Percentiles rank a stretch among this genome's conserved stretches.
Evolutionary conservation across 1,140 invertebrate genomes (phyloP).

Genomic region (Galleria mellonella): DNA sequence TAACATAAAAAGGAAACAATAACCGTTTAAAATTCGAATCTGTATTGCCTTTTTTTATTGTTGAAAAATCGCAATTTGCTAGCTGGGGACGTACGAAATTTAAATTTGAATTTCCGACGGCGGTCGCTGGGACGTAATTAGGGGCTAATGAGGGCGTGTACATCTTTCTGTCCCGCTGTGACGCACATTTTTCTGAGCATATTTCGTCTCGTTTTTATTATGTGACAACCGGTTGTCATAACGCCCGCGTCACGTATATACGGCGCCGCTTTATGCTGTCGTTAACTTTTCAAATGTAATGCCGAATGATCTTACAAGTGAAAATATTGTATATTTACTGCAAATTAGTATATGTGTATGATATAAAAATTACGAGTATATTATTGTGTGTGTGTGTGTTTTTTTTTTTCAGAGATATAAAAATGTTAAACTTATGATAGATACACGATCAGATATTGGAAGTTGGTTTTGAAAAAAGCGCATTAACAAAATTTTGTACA

Average conservation of each 20-base stretch:
- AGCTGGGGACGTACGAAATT: slow-evolving; percentile 50
- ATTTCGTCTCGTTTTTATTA: slow-evolving; percentile 48
- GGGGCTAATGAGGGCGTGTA: slow-evolving; percentile 59
- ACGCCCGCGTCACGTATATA: slow-evolving; percentile 11
- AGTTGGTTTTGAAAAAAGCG: too few species aligned
- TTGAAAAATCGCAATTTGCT: slow-evolving; percentile 58
- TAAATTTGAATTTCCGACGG: slow-evolving; percentile 60
- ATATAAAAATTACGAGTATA: neutral
- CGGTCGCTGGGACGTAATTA: slow-evolving; percentile 52
- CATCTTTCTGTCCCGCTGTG: slow-evolving; percentile 23
- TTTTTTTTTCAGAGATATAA: too few species aligned
- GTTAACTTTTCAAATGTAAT: slow-evolving; percentile 30
- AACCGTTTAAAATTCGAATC: slow-evolving; percentile 66
- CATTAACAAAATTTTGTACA: too few species aligned
- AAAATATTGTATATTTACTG: neutral
- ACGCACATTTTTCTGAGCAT: slow-evolving; percentile 31
- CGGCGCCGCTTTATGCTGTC: slow-evolving; percentile 18
- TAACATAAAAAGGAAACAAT: slow-evolving; percentile 71
- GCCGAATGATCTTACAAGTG: neutral
- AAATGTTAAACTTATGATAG: too few species aligned
- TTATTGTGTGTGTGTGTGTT: too few species aligned
- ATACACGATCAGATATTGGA: too few species aligned
- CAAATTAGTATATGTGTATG: neutral
- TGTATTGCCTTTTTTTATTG: slow-evolving; percentile 51
- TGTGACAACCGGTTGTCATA: slow-evolving; percentile 36